phyloP scores from a whole-genome alignment of 2,113 vertebrate genomes.

The human (Homo sapiens) region DNA sequence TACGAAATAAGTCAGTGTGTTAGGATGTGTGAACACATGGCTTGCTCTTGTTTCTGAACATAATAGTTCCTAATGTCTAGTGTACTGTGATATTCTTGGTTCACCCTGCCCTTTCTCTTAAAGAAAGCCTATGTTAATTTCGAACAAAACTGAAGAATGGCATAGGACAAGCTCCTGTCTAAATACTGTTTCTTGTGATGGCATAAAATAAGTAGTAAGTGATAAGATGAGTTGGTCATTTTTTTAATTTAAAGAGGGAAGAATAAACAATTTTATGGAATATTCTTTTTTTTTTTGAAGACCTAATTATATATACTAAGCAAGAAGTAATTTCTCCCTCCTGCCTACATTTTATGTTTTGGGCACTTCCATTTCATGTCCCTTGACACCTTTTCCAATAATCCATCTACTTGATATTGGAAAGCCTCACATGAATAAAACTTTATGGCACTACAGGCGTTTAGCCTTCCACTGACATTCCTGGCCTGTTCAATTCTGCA shows the following conservation, averaged over 20 bases:
- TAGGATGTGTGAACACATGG: slow-evolving; percentile 65
- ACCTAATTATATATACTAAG: slow-evolving; percentile 83
- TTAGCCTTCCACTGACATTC: slow-evolving; percentile 91
- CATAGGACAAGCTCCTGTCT: neutral
- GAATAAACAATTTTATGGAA: slow-evolving; percentile 80
- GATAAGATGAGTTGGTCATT: neutral
- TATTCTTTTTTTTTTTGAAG: slow-evolving; percentile 14
- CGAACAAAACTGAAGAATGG: slow-evolving; percentile 43
- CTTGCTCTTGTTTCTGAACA: slow-evolving; percentile 76
- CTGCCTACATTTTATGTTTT: slow-evolving; percentile 82
- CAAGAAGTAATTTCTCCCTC: slow-evolving; percentile 84
- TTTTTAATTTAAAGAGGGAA: slow-evolving; percentile 64
- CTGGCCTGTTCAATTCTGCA: slow-evolving; percentile 89
- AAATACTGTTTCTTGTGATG: slow-evolving; percentile 49
- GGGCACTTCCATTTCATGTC: slow-evolving; percentile 86
- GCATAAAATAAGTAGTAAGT: slow-evolving; percentile 24
- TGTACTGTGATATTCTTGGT: slow-evolving; percentile 57
- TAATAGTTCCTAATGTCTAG: slow-evolving; percentile 71
- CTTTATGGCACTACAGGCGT: slow-evolving; percentile 89
- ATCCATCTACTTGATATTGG: slow-evolving; percentile 90
- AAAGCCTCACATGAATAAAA: slow-evolving; percentile 91
- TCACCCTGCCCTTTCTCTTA: neutral
- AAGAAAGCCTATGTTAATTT: slow-evolving; percentile 18
- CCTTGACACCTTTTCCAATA: slow-evolving; percentile 88
- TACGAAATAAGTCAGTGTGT: slow-evolving; percentile 74